Conservation (phyloP, 2,888 invertebrate species). For the Cephus pulcher region DNA sequence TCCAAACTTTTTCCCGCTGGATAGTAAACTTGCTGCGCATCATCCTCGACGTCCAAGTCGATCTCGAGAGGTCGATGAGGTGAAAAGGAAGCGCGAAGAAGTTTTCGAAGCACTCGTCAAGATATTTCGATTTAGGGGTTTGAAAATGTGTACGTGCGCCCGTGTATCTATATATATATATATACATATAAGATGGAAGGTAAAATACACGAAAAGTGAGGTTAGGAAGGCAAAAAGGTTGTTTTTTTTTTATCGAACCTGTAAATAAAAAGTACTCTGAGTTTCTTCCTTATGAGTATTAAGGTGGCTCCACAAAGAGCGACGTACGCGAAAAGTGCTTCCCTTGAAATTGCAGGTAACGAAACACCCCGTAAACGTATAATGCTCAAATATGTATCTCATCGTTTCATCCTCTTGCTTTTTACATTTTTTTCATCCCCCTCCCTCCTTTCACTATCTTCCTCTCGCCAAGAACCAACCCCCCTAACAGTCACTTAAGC, state of each 20-base stretch:
- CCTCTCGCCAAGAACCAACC: background rate
- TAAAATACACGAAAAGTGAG: background rate
- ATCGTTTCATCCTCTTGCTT: background rate
- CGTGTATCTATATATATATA: too few relatives aligned
- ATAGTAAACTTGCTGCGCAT: slow-evolving; percentile 11
- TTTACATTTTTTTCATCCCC: background rate
- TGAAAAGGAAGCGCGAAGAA: background rate
- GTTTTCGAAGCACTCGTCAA: background rate
- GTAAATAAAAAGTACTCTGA: slow-evolving; percentile 25
- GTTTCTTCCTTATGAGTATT: slow-evolving; percentile 15
- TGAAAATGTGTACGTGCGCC: background rate
- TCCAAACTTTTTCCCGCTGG: slow-evolving; percentile 16
- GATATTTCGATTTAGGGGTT: background rate
- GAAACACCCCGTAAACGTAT: background rate
- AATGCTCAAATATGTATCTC: background rate
- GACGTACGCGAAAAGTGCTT: background rate
- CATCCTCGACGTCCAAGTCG: background rate
- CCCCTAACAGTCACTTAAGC: background rate
- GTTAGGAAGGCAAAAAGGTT: background rate
- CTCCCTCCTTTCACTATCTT: background rate
- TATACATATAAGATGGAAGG: background rate
- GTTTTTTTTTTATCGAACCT: slow-evolving; percentile 19
- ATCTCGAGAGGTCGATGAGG: background rate
- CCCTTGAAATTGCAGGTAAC: background rate
- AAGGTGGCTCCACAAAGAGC: slow-evolving; percentile 12